A percentile compares a stretch with the other conserved stretches of the same genome.
Evolutionary conservation across 2,113 vertebrate genomes (phyloP).

Genomic region (Salminus brasiliensis): DNA sequence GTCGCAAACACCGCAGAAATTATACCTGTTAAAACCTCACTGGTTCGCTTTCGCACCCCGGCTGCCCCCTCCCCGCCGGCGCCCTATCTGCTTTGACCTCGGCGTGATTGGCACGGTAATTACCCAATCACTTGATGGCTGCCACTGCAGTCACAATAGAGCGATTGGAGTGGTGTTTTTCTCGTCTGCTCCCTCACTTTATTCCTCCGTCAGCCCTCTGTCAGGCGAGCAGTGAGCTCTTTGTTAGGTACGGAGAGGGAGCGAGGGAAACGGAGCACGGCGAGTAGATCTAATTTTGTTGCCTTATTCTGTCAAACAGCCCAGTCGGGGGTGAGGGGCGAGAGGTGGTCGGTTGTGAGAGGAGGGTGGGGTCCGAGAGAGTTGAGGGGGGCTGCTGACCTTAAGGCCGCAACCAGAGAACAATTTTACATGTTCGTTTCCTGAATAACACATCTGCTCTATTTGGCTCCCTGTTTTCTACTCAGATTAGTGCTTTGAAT

Average conservation of each 20-base stretch:
- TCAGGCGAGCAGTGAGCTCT: slow-evolving; percentile 56
- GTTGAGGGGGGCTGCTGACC: slow-evolving; percentile 47
- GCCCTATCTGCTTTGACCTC: slow-evolving; percentile 80
- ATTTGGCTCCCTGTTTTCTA: background rate
- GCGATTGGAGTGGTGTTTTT: slow-evolving; percentile 73
- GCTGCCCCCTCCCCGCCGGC: slow-evolving; percentile 55
- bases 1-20: slow-evolving; percentile 69
- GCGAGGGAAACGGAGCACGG: slow-evolving; percentile 50
- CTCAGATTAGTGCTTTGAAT: background rate
- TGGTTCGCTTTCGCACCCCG: slow-evolving; percentile 51
- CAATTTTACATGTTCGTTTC: background rate
- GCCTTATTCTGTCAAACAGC: slow-evolving; percentile 75
- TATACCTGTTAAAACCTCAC: slow-evolving; percentile 66
- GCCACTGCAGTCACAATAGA: slow-evolving; percentile 79
- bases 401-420: slow-evolving; percentile 42
- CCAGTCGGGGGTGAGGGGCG: slow-evolving; percentile 64
- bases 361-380: slow-evolving; percentile 18
- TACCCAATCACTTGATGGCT: slow-evolving; percentile 83
- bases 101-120: slow-evolving; percentile 86
- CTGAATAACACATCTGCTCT: background rate
- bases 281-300: slow-evolving; percentile 72
- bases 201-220: slow-evolving; percentile 68
- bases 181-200: slow-evolving; percentile 59
- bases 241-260: slow-evolving; percentile 58
- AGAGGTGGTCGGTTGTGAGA: background rate